phyloP scores from a whole-genome alignment of 2,888 invertebrate genomes.

The Cheilosia pagana region DNA sequence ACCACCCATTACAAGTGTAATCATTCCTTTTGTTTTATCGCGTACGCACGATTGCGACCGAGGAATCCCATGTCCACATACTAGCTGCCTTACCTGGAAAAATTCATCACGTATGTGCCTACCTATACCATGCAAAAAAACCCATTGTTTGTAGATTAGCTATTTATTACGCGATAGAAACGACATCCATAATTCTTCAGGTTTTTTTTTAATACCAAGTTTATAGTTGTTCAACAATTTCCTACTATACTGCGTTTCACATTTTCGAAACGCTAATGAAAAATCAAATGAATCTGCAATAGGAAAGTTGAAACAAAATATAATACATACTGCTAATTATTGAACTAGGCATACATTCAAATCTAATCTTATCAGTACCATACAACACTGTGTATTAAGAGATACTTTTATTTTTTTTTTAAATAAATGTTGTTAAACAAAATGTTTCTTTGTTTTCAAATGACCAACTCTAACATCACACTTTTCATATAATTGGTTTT shows the following conservation, averaged over 20 bases:
- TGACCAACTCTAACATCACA: not conserved
- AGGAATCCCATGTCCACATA: no score
- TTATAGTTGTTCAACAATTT: not conserved
- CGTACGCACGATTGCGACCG: no score
- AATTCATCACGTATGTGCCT: no score
- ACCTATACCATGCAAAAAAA: no score
- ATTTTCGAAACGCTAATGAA: not conserved
- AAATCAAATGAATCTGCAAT: not conserved
- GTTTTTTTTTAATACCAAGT: not conserved
- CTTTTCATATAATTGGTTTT: no score
- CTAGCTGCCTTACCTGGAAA: no score
- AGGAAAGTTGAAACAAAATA: not conserved
- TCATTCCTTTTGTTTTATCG: no score
- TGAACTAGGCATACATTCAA: not conserved
- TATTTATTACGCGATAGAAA: not conserved
- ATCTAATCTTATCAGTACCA: slow-evolving; percentile 14
- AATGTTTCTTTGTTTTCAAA: slow-evolving; percentile 20
- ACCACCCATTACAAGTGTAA: no score
- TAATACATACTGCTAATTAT: not conserved
- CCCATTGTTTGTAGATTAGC: no score
- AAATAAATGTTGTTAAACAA: slow-evolving; percentile 54
- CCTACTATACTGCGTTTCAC: not conserved
- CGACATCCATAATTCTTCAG: not conserved
- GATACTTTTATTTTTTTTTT: slow-evolving; percentile 30
- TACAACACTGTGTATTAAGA: slow-evolving; percentile 4